Evolutionary conservation across 2,888 invertebrate genomes (phyloP), one percentile per base, ranked within the genome.

Genomic region (Brenthis ino): DNA sequence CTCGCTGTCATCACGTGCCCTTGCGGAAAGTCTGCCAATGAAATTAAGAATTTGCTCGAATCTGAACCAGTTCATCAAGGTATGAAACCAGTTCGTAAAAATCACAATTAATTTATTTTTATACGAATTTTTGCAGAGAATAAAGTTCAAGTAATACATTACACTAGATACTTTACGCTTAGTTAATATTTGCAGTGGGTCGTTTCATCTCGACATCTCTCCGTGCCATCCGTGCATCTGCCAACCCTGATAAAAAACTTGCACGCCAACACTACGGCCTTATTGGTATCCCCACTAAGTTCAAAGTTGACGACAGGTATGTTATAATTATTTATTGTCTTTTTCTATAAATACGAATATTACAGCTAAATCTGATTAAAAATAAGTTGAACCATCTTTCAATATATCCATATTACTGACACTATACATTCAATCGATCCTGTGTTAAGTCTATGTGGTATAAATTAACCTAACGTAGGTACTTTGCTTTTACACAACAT

Each of bases 121-220:
- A 43, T 43, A 11, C 11, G 37, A 1, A 11, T 11, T 43, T 43
- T 37, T 37, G 6, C 37, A 37, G 8, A 37, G 37, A 37, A 28
- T 6, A 37, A 43, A 8, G 8, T 43, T 11, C 8, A 43, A 43
- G 3, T 43, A 11, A 43, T 11, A 11, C 11, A 43, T 43, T 11
- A 43, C 37, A 11, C 11, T 8, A 43, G 37, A 8, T 43, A 43
- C 28, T n/a, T 5, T 16, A 51, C 8, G n/a, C 6, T 28, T 20
- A 60, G 14, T 51, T 37, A 70, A 50, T 54, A 12, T 63, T 71
- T 76, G 0, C 75, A 93, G 98, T 98, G 47, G 98, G 98, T 16
- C 96, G 97, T 6, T 99, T 96, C 89, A 96, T 99, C 75, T 94
- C 95, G 14, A 95, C 96, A 0, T 97, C 97, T 75, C 93, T 99